Percentiles rank a stretch among this genome's conserved stretches.
These are phyloP conservation scores for Aldrovandia affinis DNA, from an alignment of 2,797 vertebrate genomes.

Conservation along the genomic window DNA sequence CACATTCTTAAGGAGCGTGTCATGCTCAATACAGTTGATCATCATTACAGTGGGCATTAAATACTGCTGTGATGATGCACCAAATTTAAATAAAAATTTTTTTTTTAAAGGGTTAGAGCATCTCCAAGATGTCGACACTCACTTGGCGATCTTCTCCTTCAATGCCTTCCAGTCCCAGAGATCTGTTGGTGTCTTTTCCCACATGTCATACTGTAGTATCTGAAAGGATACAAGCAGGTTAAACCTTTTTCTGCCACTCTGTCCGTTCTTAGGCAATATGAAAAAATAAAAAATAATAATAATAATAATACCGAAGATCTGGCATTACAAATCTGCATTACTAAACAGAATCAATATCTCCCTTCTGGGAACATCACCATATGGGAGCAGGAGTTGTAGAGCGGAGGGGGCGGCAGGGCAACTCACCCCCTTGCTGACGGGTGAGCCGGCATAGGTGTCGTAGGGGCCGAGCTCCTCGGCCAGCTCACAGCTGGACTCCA, in stretches of 20 bases:
- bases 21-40: too few species aligned
- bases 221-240: conserved; percentile 56
- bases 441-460: conserved; percentile 86
- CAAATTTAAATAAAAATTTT: too few species aligned
- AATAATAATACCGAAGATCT: too few species aligned
- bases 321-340: too few species aligned
- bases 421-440: conserved; percentile 91
- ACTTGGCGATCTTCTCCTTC: conserved; percentile 91
- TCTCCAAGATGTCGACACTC: conserved; percentile 49
- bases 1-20: too few species aligned
- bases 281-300: too few species aligned
- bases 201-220: conserved; percentile 97
- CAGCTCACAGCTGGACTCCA: conserved; percentile 93
- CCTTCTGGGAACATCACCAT: too few species aligned
- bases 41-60: too few species aligned
- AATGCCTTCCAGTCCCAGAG: conserved; percentile 89
- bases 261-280: too few species aligned
- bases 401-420: background rate
- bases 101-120: background rate
- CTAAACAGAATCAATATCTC: too few species aligned
- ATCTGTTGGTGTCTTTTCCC: conserved; percentile 86
- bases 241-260: too few species aligned
- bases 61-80: background rate
- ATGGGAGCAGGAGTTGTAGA: background rate
- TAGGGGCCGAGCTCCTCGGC: conserved; percentile 83